Conservation (phyloP, 2,888 invertebrate genomes). For the Amblyjoppa proteus region DNA sequence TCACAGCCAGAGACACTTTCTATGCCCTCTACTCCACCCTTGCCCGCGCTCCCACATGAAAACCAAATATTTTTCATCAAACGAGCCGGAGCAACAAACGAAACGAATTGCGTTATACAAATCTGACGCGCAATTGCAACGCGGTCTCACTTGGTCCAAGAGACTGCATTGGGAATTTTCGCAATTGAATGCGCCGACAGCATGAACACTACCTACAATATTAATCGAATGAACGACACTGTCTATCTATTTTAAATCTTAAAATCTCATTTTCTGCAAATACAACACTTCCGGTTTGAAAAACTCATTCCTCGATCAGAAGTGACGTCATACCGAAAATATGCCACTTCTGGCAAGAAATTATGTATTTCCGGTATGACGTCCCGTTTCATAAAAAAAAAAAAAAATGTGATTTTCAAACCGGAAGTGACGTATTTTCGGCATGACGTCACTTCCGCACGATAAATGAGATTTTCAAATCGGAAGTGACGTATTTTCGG, state of each 20-base stretch:
- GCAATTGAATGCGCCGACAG: neutral
- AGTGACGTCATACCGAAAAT: neutral
- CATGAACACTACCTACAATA: too few relatives aligned
- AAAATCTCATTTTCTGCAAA: neutral
- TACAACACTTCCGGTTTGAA: too few relatives aligned
- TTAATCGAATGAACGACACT: too few relatives aligned
- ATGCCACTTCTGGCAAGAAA: neutral
- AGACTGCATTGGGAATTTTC: neutral
- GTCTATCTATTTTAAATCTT: too few relatives aligned
- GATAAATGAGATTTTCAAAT: too few relatives aligned
- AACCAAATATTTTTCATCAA: conserved; percentile 39
- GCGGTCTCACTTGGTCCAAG: neutral
- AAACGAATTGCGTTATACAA: conserved; percentile 25
- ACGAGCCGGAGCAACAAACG: conserved; percentile 26
- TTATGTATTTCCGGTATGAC: too few relatives aligned
- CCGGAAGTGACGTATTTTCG: neutral
- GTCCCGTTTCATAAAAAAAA: too few relatives aligned
- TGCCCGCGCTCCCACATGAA: neutral
- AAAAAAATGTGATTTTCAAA: too few relatives aligned
- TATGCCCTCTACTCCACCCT: conserved; percentile 50
- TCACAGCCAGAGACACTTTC: conserved; percentile 57
- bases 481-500: too few relatives aligned
- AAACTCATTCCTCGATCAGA: neutral
- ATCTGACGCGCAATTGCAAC: neutral
- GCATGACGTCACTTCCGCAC: too few relatives aligned